Percentiles rank a stretch among this genome's conserved stretches.
Evolutionary conservation across 2,113 vertebrate genomes (phyloP).

Genomic region (Pithys albifrons): DNA sequence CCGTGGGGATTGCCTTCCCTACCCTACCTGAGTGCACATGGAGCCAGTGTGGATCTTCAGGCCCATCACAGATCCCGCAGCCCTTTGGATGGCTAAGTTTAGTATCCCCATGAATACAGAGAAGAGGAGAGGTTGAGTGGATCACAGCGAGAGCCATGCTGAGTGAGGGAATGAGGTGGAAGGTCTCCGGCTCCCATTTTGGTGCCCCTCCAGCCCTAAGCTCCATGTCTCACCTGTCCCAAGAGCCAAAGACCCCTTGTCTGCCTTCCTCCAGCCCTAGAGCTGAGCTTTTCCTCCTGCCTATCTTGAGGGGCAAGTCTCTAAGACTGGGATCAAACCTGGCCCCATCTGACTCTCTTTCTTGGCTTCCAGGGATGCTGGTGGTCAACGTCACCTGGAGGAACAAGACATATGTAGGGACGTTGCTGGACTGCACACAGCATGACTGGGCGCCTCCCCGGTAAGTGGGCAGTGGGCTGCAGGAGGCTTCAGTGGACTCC

Average conservation of each 20-base stretch:
- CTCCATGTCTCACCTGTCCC: not conserved
- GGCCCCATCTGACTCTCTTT: not conserved
- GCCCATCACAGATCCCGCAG: not conserved
- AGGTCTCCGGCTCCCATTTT: not conserved
- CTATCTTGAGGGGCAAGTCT: rapidly evolving
- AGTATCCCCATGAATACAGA: not conserved
- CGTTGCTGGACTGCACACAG: slow-evolving; percentile 93
- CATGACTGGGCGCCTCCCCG: slow-evolving; percentile 98
- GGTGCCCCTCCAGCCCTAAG: not conserved
- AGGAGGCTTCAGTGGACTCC: not conserved
- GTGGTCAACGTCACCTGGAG: slow-evolving; percentile 99
- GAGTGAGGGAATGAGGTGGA: not conserved
- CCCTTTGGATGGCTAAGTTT: not conserved
- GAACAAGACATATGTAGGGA: slow-evolving; percentile 98
- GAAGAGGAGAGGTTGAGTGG: not conserved
- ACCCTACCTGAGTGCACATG: rapidly evolving
- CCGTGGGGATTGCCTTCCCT: rapidly evolving
- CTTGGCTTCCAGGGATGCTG: slow-evolving; percentile 86
- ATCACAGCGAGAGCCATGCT: rapidly evolving
- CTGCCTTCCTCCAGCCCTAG: not conserved
- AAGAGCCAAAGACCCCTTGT: not conserved
- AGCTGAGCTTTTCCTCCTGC: not conserved
- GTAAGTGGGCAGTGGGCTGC: slow-evolving; percentile 61
- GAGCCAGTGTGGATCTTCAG: not conserved
- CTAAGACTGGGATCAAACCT: rapidly evolving